Conservation (phyloP, 2,113 vertebrate genomes). For the Pachypanchax playfairii region DNA sequence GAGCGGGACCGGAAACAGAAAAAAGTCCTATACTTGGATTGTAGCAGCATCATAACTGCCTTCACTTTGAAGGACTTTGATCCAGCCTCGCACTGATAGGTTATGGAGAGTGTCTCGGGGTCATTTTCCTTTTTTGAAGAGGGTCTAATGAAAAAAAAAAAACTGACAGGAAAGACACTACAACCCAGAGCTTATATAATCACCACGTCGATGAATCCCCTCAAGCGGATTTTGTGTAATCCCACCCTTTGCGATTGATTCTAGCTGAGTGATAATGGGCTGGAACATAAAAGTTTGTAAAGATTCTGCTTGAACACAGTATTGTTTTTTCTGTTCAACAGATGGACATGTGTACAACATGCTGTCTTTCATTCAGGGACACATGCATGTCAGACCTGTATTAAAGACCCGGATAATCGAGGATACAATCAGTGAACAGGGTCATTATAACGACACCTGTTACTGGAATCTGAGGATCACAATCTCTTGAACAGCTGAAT, state of each 20-base stretch:
- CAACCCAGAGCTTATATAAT: constrained; percentile 14
- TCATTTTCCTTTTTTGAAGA: too few species aligned
- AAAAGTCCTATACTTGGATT: too few species aligned
- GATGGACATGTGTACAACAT: constrained; percentile 54
- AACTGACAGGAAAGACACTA: background rate
- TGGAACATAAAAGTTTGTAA: too few species aligned
- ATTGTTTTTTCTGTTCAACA: constrained; percentile 47
- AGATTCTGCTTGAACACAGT: constrained; percentile 3
- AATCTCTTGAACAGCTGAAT: constrained; percentile 53
- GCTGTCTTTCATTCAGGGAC: constrained; percentile 57
- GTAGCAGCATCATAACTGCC: too few species aligned
- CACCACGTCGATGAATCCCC: too few species aligned
- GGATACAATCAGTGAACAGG: constrained; percentile 47
- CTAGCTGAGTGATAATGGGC: constrained; percentile 19
- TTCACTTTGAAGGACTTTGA: too few species aligned
- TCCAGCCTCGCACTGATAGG: too few species aligned
- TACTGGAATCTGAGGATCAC: constrained; percentile 56
- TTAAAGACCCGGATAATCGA: constrained; percentile 50
- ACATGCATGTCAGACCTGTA: constrained; percentile 39
- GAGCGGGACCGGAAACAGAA: too few species aligned
- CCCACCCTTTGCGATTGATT: constrained; percentile 15
- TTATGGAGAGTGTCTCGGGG: too few species aligned
- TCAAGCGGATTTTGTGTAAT: constrained; percentile 39
- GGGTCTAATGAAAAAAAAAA: too few species aligned
- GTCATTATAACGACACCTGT: constrained; percentile 66